Percentiles rank a stretch among this genome's conserved stretches.
phyloP scores from a whole-genome alignment of 2,797 vertebrate species.

The Notoglanidium macrostoma region DNA sequence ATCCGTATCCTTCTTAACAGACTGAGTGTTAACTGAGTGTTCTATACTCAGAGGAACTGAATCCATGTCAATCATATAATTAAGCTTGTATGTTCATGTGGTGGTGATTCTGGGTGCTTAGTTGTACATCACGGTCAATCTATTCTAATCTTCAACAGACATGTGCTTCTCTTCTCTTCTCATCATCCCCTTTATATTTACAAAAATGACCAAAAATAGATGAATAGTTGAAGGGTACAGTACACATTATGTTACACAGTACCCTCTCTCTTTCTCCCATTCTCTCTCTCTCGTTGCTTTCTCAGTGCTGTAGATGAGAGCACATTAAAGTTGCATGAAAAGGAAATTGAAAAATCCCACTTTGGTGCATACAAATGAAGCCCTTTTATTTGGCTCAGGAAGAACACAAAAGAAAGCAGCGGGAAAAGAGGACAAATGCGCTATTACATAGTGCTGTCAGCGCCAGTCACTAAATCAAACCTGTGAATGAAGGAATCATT shows the following conservation, averaged over 20 bases:
- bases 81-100: not conserved
- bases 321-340: constrained; percentile 62
- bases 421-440: constrained; percentile 29
- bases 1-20: constrained; percentile 1
- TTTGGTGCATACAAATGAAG: constrained; percentile 56
- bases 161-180: constrained; percentile 29
- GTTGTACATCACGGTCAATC: constrained; percentile 62
- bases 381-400: constrained; percentile 54
- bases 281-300: constrained; percentile 27
- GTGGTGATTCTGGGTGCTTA: constrained; percentile 36
- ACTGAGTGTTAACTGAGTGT: not conserved
- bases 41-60: constrained; percentile 16
- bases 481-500: constrained; percentile 37
- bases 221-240: constrained; percentile 29
- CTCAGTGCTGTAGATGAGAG: constrained; percentile 53
- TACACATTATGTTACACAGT: constrained; percentile 20
- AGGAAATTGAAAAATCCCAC: constrained; percentile 61
- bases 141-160: constrained; percentile 67
- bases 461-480: constrained; percentile 20
- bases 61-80: constrained; percentile 20
- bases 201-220: constrained; percentile 31
- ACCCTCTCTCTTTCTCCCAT: not conserved
- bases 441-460: constrained; percentile 20
- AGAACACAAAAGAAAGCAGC: constrained; percentile 51
- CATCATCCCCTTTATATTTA: not conserved